Conservation (phyloP, 2,888 invertebrate species). For the Mesoligia furuncula region DNA sequence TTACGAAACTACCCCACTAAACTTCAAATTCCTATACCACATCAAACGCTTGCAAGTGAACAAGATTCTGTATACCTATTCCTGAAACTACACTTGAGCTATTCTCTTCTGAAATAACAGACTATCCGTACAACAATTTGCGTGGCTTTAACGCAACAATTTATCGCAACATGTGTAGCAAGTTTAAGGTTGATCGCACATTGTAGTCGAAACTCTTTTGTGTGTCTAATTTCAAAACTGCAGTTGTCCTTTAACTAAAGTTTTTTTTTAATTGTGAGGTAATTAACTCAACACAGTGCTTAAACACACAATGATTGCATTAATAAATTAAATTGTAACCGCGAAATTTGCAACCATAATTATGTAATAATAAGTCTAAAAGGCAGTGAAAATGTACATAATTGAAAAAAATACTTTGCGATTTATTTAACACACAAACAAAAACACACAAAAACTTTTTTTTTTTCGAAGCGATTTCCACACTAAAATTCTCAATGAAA, state of each 20-base stretch:
- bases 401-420: not conserved
- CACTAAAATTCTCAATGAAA: not conserved
- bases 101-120: slow-evolving; percentile 1
- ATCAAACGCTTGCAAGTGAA: slow-evolving; percentile 1
- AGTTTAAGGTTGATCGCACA: not conserved
- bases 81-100: slow-evolving; percentile 1
- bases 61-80: not conserved
- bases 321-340: not conserved
- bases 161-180: not conserved
- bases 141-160: slow-evolving; percentile 10
- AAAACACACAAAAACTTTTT: not conserved
- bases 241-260: not conserved
- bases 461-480: not conserved
- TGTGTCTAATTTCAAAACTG: not conserved
- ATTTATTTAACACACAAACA: not conserved
- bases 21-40: not conserved
- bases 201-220: not conserved
- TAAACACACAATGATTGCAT: not conserved
- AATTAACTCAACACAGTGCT: not conserved
- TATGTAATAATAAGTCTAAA: not conserved
- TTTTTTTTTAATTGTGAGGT: not conserved
- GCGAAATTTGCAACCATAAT: not conserved
- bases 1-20: not conserved
- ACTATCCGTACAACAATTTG: not conserved
- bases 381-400: not conserved